Conservation (phyloP, 2,113 vertebrate species). For the Ia io region DNA sequence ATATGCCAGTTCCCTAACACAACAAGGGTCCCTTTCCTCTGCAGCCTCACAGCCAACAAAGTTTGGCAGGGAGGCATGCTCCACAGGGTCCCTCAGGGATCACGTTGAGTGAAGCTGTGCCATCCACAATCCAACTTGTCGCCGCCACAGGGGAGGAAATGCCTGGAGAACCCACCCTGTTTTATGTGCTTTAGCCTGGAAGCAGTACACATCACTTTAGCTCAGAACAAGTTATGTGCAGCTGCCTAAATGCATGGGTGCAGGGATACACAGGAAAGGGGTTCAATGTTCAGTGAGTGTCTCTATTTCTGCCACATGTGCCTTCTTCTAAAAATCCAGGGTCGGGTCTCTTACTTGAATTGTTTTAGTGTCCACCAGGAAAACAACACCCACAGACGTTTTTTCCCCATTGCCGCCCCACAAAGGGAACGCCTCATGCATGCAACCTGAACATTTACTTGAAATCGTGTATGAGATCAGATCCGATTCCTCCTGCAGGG, state of each 20-base stretch:
- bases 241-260: background rate
- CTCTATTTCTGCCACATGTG: background rate
- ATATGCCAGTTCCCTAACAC: background rate
- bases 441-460: background rate
- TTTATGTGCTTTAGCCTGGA: background rate
- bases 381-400: background rate
- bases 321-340: background rate
- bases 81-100: background rate
- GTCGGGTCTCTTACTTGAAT: background rate
- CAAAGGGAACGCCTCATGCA: background rate
- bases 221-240: background rate
- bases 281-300: background rate
- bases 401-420: accelerated
- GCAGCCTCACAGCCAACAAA: background rate
- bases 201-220: background rate
- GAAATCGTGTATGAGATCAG: background rate
- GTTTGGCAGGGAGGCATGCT: background rate
- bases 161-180: background rate
- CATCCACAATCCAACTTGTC: background rate
- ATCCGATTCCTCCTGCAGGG: background rate
- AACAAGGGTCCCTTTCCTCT: background rate
- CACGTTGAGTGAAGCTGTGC: background rate
- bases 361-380: background rate
- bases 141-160: background rate
- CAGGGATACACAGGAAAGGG: background rate